phyloP scores from a whole-genome alignment of 37 sponge, comb jelly and placozoan genomes.

The Hormiphora californensis region DNA sequence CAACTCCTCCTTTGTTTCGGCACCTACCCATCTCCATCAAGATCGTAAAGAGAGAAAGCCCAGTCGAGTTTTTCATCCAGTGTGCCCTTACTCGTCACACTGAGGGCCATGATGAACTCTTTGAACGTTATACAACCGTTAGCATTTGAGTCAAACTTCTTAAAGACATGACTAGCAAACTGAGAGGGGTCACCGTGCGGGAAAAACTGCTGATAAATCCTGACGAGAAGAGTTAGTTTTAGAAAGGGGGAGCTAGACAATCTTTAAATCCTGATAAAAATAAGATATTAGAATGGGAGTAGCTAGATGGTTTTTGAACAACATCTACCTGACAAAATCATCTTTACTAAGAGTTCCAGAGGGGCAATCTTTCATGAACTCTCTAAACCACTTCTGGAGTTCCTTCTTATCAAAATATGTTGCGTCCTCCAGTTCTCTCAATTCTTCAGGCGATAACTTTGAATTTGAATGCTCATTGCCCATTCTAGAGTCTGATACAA shows the following conservation, averaged over 20 bases:
- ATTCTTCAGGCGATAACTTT: conserved; percentile 57
- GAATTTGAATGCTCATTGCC: conserved; percentile 66
- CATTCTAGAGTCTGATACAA: conserved; percentile 60
- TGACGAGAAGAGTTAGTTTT: conserved; percentile 1
- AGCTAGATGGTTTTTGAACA: no score
- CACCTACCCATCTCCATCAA: conserved; percentile 45
- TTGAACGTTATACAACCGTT: conserved; percentile 67
- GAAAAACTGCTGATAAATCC: conserved; percentile 70
- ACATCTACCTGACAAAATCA: conserved; percentile 32
- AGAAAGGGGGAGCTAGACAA: no score
- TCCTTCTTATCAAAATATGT: conserved; percentile 68
- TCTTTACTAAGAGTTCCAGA: conserved; percentile 60
- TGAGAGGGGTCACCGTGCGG: conserved; percentile 64
- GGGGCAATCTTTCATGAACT: conserved; percentile 74
- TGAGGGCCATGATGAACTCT: conserved; percentile 68
- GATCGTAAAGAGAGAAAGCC: conserved; percentile 54
- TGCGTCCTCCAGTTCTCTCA: conserved; percentile 58
- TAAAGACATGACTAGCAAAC: conserved; percentile 62
- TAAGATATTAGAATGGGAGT: no score
- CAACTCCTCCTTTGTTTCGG: no score
- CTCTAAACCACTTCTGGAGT: conserved; percentile 62
- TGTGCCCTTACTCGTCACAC: conserved; percentile 64
- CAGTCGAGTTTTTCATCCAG: conserved; percentile 72
- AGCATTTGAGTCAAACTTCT: conserved; percentile 55
- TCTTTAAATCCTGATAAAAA: no score